Evolutionary conservation across 2,888 invertebrate genomes (phyloP).

Genomic region (Poecilus cupreus): DNA sequence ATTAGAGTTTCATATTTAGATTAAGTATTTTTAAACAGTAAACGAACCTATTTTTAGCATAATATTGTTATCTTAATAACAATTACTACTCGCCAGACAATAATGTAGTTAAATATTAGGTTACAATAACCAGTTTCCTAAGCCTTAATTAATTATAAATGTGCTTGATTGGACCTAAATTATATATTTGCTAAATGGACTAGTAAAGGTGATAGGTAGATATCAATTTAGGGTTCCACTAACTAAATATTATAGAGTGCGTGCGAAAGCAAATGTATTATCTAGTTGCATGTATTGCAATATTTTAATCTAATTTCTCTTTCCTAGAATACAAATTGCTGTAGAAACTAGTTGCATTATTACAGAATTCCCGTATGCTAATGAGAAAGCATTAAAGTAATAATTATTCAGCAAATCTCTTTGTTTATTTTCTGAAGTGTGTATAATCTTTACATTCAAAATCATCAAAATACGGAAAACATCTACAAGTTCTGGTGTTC

Average conservation of each 20-base stretch:
- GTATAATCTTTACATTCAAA: constrained; percentile 11
- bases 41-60: too few relatives aligned
- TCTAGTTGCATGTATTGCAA: not conserved
- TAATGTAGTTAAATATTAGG: not conserved
- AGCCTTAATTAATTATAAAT: not conserved
- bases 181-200: not conserved
- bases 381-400: constrained; percentile 29
- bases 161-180: not conserved
- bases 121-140: too few relatives aligned
- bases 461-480: constrained; percentile 26
- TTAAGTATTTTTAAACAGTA: too few relatives aligned
- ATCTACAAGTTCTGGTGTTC: constrained; percentile 27
- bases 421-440: constrained; percentile 8
- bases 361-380: not conserved
- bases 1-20: too few relatives aligned
- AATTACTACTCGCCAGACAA: too few relatives aligned
- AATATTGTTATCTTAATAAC: too few relatives aligned
- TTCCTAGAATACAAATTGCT: not conserved
- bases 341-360: constrained; percentile 4
- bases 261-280: too few relatives aligned
- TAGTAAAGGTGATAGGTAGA: too few relatives aligned
- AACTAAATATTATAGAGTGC: too few relatives aligned
- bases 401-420: constrained; percentile 16
- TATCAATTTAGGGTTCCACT: not conserved
- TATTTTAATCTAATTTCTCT: constrained; percentile 1